A percentile compares a stretch with the other conserved stretches of the same genome.
Conservation (phyloP, 2,113 vertebrate genomes). For the Neolamprologus ventralis region DNA sequence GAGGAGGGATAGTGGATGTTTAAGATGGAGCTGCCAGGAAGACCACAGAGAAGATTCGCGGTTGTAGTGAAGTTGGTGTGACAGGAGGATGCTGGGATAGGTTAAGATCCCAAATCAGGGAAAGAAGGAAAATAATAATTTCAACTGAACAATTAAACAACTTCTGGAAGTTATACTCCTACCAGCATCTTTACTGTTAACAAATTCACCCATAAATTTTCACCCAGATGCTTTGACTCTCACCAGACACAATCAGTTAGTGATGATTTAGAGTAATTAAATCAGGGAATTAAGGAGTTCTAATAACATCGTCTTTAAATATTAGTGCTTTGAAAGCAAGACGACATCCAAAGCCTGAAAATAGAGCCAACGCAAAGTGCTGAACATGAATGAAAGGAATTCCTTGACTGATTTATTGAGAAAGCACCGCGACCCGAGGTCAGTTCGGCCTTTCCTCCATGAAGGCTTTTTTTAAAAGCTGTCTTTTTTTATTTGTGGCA, state of each 20-base stretch:
- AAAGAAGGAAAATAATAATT: background rate
- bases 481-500: background rate
- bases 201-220: background rate
- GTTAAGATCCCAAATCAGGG: rapidly evolving
- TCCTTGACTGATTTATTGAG: background rate
- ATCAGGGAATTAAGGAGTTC: background rate
- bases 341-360: rapidly evolving
- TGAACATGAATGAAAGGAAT: background rate
- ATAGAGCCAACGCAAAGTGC: background rate
- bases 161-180: background rate
- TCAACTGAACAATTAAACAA: background rate
- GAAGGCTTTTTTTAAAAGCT: background rate
- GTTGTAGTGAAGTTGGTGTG: background rate
- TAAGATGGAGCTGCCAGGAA: background rate
- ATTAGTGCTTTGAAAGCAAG: background rate
- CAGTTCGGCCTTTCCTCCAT: background rate
- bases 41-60: rapidly evolving
- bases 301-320: background rate
- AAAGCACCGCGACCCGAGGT: background rate
- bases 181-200: background rate
- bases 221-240: background rate
- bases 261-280: background rate
- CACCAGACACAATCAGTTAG: background rate
- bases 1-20: background rate
- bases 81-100: background rate